A percentile compares a stretch with the other conserved stretches of the same genome.
Evolutionary conservation across 1,140 invertebrate genomes (phyloP).

Genomic region (silkworm (Bombyx mori)): ASM3026992v2 NC_085128.1:7373501-7374000

Average conservation of each 20-base stretch:
- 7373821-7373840: no score
- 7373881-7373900: no score
- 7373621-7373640: conserved; percentile 27
- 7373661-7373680: conserved; percentile 23
- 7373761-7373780: conserved; percentile 16
- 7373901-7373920: no score
- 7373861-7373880: no score
- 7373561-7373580: not conserved
- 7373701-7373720: conserved; percentile 43
- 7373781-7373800: conserved; percentile 15
- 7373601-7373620: not conserved
- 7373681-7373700: conserved; percentile 36
- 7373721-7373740: conserved; percentile 28
- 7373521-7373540: no score
- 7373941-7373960: conserved; percentile 25
- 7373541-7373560: not conserved
- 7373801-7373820: no score
- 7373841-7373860: no score
- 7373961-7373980: conserved; percentile 17
- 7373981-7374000: conserved; percentile 10
- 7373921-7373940: not conserved
- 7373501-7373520: no score
- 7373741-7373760: conserved; percentile 27
- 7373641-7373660: conserved; percentile 37
- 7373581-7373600: not conserved